Base-by-base conservation (phyloP, 2,888 invertebrate species). In the Euplexia lucipara region DNA sequence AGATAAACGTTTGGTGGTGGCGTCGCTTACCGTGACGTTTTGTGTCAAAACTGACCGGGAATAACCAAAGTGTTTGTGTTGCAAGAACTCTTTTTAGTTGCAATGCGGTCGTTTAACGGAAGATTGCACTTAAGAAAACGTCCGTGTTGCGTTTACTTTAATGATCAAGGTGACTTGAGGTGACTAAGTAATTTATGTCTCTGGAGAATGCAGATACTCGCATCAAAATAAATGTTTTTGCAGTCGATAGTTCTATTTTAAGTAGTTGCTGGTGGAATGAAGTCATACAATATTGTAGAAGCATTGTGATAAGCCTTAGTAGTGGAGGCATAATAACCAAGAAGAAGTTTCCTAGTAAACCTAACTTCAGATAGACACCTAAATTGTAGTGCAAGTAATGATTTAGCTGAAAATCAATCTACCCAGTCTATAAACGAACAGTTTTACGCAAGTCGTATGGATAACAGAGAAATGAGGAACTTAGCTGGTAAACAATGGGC, bases 1-100 rank as follows among this genome's bases (percentile, higher is more conserved):
- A 42, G 57, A 73, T 79, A 76, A 69, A 76, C 62, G 30, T 45
- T 57, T 51, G 41, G 45, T 48, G 12, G 59, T 54, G 75, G 70
- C 73, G 58, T 54, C 20, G 41, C 35, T 84, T 82, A 87, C 80
- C 83, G 86, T 87, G 85, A 87, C 81, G 83, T 70, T 39, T 81
- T 82, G 79, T 79, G 75, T 76, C 77, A 82, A 74, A 73, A 80
- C 54, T 61, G 66, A 78, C 61, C 74, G 72, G 70, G 60, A 79
- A 69, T 37, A 53, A 59, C 58, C 78, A 83, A 78, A 80, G 64
- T 63, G 64, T 56, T 69, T 48, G 45, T 78, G 58, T 66, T 59
- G 68, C 58, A 81, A 83, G 59, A 70, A 57, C 59, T 70, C 42
- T 47, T 45, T 67, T 58, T 61, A 63, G 56, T 57, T 53, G 48